These are phyloP conservation scores for Hyperoplus immaculatus DNA, from an alignment of 2,797 vertebrate genomes.

Conservation along the genomic window DNA sequence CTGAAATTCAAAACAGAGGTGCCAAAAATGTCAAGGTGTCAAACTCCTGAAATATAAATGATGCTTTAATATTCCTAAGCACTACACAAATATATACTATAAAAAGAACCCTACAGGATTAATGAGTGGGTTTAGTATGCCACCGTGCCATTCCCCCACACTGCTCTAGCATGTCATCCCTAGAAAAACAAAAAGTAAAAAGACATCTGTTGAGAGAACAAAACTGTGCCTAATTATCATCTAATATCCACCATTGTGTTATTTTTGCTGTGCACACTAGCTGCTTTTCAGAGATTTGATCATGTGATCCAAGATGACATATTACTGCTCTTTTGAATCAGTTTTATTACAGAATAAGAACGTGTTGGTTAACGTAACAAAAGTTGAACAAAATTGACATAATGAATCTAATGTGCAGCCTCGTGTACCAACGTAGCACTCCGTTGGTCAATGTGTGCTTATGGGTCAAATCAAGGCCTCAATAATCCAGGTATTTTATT, in stretches of 20 bases:
- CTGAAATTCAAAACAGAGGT: slow-evolving; percentile 88
- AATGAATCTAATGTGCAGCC: background rate
- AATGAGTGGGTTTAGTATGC: slow-evolving; percentile 63
- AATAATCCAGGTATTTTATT: too few species aligned
- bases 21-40: slow-evolving; percentile 88
- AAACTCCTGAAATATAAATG: slow-evolving; percentile 87
- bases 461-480: too few species aligned
- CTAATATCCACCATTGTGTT: slow-evolving; percentile 37
- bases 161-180: slow-evolving; percentile 7
- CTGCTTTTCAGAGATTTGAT: slow-evolving; percentile 32
- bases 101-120: slow-evolving; percentile 71
- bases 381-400: background rate
- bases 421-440: background rate
- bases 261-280: slow-evolving; percentile 14
- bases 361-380: background rate
- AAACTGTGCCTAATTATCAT: slow-evolving; percentile 58
- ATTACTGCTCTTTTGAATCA: background rate
- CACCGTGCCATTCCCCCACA: slow-evolving; percentile 26
- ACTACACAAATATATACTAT: slow-evolving; percentile 80
- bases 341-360: background rate
- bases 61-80: slow-evolving; percentile 87
- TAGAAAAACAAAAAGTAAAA: slow-evolving; percentile 36
- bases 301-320: slow-evolving; percentile 30
- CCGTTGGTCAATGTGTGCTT: background rate
- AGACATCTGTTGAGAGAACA: slow-evolving; percentile 47